Conservation (phyloP, 2,113 vertebrate genomes). For the Sander vitreus region DNA sequence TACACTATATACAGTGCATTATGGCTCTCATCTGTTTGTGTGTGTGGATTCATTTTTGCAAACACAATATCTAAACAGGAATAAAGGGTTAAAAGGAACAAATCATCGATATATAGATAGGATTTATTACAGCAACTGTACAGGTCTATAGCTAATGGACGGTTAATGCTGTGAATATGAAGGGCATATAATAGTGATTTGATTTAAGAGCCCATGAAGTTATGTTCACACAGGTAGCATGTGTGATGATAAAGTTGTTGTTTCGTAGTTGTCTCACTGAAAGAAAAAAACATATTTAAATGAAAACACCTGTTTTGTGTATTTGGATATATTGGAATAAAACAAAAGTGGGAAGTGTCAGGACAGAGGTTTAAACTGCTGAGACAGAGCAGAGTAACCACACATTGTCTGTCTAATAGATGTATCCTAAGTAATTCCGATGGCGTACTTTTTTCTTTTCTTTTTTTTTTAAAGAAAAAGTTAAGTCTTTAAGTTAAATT, state of each 20-base stretch:
- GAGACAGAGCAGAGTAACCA: neutral
- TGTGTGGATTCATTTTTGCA: no score
- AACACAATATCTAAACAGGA: no score
- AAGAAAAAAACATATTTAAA: neutral
- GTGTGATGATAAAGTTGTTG: no score
- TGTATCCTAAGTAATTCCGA: neutral
- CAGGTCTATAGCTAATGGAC: slow-evolving; percentile 1
- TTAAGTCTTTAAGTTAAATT: neutral
- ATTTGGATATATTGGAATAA: neutral
- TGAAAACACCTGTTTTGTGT: neutral
- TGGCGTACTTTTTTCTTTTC: neutral
- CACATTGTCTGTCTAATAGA: neutral
- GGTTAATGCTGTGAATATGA: slow-evolving; percentile 4
- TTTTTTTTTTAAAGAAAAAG: neutral
- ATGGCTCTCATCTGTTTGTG: no score
- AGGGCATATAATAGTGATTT: neutral
- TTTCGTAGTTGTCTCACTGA: neutral
- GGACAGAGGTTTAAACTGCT: neutral
- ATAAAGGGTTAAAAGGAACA: no score
- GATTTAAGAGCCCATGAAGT: no score
- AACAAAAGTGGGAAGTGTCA: no score
- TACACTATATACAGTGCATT: no score
- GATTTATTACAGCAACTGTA: slow-evolving; percentile 6
- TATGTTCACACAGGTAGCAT: neutral
- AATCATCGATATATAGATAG: no score